These are phyloP conservation scores for Macropodus opercularis DNA, from an alignment of 2,797 vertebrate genomes.

Conservation along the genomic window DNA sequence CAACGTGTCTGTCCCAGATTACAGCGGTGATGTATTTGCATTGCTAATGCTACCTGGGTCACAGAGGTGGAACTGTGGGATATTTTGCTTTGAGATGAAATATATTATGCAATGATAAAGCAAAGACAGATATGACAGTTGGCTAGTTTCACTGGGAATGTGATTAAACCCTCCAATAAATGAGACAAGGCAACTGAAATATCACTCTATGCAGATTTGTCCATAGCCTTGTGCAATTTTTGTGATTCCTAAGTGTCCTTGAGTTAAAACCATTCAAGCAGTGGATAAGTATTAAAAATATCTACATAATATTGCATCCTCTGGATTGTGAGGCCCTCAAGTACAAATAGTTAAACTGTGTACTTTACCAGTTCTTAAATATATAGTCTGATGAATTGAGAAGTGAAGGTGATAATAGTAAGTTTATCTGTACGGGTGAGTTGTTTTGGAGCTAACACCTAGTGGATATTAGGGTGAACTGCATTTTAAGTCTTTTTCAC, in stretches of 20 bases:
- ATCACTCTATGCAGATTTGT: neutral
- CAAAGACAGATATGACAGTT: neutral
- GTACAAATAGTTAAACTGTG: too few relatives aligned
- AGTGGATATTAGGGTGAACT: conserved; percentile 7
- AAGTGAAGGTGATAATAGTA: too few relatives aligned
- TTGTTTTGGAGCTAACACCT: neutral
- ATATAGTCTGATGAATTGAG: too few relatives aligned
- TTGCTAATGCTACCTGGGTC: conserved; percentile 11
- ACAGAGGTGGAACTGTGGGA: conserved; percentile 16
- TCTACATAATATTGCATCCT: too few relatives aligned
- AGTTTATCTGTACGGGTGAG: too few relatives aligned
- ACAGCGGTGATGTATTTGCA: conserved; percentile 14
- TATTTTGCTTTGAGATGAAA: conserved; percentile 13
- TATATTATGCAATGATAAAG: conserved; percentile 17
- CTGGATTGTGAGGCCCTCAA: too few relatives aligned
- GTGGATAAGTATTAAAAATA: too few relatives aligned
- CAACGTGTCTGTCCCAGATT: conserved; percentile 52
- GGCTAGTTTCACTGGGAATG: neutral
- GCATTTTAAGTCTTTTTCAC: neutral
- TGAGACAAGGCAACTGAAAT: neutral
- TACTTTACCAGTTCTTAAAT: too few relatives aligned
- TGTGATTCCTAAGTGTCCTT: neutral
- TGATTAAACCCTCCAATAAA: neutral
- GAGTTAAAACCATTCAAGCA: neutral
- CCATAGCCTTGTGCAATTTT: neutral